phyloP scores from a whole-genome alignment of 2,888 invertebrate genomes.

The Imbricaverruca yamaguchii region DNA sequence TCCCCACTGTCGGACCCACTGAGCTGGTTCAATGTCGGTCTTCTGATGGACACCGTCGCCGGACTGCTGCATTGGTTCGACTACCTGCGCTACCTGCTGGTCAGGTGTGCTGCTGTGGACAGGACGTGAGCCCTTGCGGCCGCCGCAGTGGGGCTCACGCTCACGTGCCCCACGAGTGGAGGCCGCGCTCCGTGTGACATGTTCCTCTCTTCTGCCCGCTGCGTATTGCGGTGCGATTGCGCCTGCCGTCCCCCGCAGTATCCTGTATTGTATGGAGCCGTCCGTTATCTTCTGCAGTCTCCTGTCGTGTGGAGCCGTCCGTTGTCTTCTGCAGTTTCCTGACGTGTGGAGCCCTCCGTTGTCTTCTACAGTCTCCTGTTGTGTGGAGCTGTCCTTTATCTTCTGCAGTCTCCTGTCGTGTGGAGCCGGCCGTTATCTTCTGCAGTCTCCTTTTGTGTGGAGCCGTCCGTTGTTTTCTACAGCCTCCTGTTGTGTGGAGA shows the following conservation, averaged over 20 bases:
- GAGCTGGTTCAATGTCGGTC: background rate
- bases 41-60: background rate
- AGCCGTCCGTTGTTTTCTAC: too few relatives aligned
- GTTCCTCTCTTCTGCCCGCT: background rate
- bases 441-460: too few relatives aligned
- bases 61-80: background rate
- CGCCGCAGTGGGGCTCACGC: background rate
- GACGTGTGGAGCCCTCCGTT: too few relatives aligned
- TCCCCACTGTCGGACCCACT: background rate
- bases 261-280: background rate
- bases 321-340: too few relatives aligned
- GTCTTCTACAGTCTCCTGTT: too few relatives aligned
- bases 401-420: too few relatives aligned
- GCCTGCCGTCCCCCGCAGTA: background rate
- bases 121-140: background rate
- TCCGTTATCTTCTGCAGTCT: too few relatives aligned
- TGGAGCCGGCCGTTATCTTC: too few relatives aligned
- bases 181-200: background rate
- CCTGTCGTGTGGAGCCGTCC: too few relatives aligned
- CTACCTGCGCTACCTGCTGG: constrained; percentile 11
- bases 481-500: too few relatives aligned
- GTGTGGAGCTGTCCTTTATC: too few relatives aligned
- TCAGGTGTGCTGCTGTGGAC: background rate
- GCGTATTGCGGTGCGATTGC: background rate
- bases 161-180: background rate